Evolutionary conservation across 2,113 vertebrate species (phyloP), one percentile per base, ranked within the genome.

Genomic region (Percopsis transmontana): DNA sequence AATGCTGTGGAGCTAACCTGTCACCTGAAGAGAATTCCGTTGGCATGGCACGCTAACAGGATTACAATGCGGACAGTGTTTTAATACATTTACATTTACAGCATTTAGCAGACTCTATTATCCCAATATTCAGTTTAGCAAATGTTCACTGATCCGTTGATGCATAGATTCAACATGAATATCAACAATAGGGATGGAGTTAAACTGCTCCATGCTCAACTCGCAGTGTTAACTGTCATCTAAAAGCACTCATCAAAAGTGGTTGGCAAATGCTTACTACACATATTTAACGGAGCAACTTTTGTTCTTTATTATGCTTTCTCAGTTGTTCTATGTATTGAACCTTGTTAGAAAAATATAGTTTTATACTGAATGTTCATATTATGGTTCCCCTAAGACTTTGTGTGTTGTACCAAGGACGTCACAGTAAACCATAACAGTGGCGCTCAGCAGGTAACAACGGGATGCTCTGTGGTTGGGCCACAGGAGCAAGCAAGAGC

Each of bases 11-110:
- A 3, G 16, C 66, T 60, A 41, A 3, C 13, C 39, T 64, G 33
- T 11, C 2, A 21, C 44, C 1, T 33, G 27, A 68, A 48, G 5
- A 68, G 68, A 55, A 50, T 42, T 4, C 58, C 62, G 52, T 64
- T 44, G 40, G 62, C 50, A 15, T 45, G 33, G 19, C 9, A 9
- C 40, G 39, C 3, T 7, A 33, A 33, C 27, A 33, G 8, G 27
- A 33, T 33, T 33, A 33, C 27, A 33, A 33, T 6, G 27, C 27
- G 5, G 27, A 4, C 27, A 33, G 27, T 33, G 27, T 33, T 7
- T 33, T 33, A 33, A 33, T n/a, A n/a, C n/a, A n/a, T n/a, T n/a
- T n/a, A n/a, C n/a, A n/a, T n/a, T n/a, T n/a, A n/a, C n/a, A n/a
- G n/a, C n/a, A n/a, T n/a, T n/a, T n/a, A n/a, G n/a, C n/a, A n/a